A percentile compares a stretch with the other conserved stretches of the same genome.
phyloP scores from a whole-genome alignment of 2,113 vertebrate species.

The Alexandromys fortis region DNA sequence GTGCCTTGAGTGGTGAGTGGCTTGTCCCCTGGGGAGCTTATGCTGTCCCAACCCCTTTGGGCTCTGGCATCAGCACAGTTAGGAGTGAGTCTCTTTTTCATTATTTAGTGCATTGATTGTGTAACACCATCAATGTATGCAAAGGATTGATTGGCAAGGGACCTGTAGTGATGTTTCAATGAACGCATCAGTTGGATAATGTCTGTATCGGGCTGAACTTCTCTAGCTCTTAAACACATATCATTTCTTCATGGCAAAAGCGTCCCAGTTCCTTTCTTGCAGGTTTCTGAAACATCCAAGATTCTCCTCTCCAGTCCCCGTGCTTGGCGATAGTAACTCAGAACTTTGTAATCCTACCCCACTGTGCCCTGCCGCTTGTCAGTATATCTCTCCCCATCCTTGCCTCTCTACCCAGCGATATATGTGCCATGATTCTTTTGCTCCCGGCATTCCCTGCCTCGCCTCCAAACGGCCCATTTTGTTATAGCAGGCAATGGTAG shows the following conservation, averaged over 20 bases:
- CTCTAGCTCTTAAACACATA: not conserved
- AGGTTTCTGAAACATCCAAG: not conserved
- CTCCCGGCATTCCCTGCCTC: not conserved
- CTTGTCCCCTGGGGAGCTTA: not conserved
- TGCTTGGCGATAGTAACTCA: too few relatives aligned
- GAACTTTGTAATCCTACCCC: not conserved
- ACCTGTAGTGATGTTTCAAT: too few relatives aligned
- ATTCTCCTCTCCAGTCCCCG: not conserved
- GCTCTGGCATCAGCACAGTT: not conserved
- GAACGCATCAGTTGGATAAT: too few relatives aligned
- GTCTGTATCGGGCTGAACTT: too few relatives aligned
- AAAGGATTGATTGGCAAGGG: too few relatives aligned
- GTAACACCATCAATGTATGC: not conserved
- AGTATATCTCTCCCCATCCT: not conserved
- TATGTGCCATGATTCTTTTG: not conserved
- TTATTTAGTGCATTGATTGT: not conserved
- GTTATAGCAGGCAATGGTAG: not conserved
- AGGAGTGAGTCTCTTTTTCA: not conserved
- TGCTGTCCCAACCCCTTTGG: not conserved
- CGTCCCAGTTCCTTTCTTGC: not conserved
- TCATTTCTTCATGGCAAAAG: not conserved
- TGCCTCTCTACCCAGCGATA: not conserved
- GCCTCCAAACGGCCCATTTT: not conserved
- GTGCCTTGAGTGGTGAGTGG: slow-evolving; percentile 85
- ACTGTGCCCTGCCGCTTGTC: not conserved